A percentile compares a stretch with the other conserved stretches of the same genome.
These are phyloP conservation scores for Dryobates pubescens DNA, from an alignment of 2,797 vertebrate genomes.

Conservation along the genomic window DNA sequence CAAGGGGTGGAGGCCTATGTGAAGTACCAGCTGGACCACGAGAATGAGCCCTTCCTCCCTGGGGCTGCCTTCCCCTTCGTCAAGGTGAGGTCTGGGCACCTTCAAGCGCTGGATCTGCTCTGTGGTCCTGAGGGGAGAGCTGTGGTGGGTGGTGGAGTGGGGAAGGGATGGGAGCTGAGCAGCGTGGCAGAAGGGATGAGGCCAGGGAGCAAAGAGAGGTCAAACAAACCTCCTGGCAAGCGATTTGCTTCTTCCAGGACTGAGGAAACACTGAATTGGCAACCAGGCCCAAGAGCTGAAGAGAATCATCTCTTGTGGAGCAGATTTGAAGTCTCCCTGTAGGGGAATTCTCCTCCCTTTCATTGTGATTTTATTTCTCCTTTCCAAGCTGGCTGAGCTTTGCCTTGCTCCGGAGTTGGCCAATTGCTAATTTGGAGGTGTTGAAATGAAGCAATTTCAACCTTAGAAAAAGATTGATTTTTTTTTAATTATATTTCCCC, in stretches of 20 bases:
- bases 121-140: fast-evolving
- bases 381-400: background rate
- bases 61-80: conserved; percentile 95
- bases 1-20: conserved; percentile 94
- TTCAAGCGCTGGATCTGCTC: fast-evolving
- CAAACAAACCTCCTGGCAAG: background rate
- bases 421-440: background rate
- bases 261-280: background rate
- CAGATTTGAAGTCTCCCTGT: background rate
- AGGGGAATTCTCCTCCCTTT: background rate
- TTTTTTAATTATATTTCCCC: too few species aligned
- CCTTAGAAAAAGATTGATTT: background rate
- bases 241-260: background rate
- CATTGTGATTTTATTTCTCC: background rate
- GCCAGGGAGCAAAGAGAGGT: background rate
- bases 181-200: background rate
- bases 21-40: conserved; percentile 92
- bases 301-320: background rate
- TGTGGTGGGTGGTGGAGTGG: fast-evolving
- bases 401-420: background rate
- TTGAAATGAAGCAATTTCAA: background rate
- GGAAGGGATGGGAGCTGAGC: background rate
- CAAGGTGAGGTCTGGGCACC: conserved; percentile 82
- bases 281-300: background rate
- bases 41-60: conserved; percentile 92